phyloP scores from a whole-genome alignment of 1,140 invertebrate species.

The Lepidurus apus region DNA sequence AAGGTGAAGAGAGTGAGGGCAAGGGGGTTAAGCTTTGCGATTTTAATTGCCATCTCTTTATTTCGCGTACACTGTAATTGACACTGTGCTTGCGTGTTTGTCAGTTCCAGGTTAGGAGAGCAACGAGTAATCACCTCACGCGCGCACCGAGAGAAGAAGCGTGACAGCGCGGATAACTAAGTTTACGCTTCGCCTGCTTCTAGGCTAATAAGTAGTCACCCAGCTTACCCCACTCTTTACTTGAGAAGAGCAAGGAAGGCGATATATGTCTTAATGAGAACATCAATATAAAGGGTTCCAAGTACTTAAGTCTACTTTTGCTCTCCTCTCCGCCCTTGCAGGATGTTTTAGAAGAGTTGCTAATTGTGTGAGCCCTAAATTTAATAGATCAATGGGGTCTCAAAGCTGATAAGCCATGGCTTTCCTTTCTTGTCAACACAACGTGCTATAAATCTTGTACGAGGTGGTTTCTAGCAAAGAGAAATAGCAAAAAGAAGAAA shows the following conservation, averaged over 20 bases:
- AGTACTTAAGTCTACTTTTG: too few relatives aligned
- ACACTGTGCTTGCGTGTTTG: neutral
- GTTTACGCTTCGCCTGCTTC: neutral
- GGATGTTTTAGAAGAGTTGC: too few relatives aligned
- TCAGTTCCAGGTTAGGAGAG: neutral
- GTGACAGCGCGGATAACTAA: constrained; percentile 18
- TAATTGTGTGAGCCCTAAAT: too few relatives aligned
- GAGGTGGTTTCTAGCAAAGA: too few relatives aligned
- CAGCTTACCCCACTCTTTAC: neutral
- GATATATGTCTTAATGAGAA: neutral
- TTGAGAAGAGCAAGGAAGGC: neutral
- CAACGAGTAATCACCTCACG: constrained; percentile 14
- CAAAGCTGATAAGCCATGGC: too few relatives aligned
- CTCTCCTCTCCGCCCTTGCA: too few relatives aligned
- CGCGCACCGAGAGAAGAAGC: neutral
- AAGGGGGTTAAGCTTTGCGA: neutral
- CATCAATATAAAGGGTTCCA: too few relatives aligned
- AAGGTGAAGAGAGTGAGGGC: neutral
- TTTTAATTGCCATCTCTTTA: neutral
- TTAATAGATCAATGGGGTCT: too few relatives aligned
- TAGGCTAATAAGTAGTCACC: constrained; percentile 19
- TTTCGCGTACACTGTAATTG: neutral
- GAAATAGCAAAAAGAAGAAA: too few relatives aligned
- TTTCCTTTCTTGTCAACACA: too few relatives aligned
- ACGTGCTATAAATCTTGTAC: too few relatives aligned